These are phyloP conservation scores for Erannis defoliaria DNA, from an alignment of 2,888 invertebrate genomes.

Conservation along the genomic window DNA sequence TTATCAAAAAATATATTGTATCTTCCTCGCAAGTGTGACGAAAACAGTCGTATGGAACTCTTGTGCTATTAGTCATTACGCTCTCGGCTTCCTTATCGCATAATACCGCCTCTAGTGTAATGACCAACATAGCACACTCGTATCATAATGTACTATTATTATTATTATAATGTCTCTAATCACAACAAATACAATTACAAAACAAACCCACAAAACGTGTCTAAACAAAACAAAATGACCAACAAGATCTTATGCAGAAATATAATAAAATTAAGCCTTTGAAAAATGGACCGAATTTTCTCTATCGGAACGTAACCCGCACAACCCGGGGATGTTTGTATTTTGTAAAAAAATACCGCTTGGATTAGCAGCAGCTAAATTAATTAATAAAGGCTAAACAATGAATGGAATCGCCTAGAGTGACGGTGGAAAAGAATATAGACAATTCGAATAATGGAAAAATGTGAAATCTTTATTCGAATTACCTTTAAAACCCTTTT, in stretches of 20 bases:
- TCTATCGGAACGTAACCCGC: conserved; percentile 29
- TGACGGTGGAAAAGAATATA: conserved; percentile 15
- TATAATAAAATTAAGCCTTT: conserved; percentile 40
- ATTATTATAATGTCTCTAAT: neutral
- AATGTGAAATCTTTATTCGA: neutral
- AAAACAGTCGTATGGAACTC: too few relatives aligned
- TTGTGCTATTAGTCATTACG: too few relatives aligned
- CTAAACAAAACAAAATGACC: neutral
- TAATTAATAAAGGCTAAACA: conserved; percentile 63
- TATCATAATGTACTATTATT: too few relatives aligned
- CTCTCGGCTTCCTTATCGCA: too few relatives aligned
- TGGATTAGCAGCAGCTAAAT: conserved; percentile 60
- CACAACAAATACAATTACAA: neutral
- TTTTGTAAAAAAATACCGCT: conserved; percentile 51
- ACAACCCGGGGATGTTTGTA: conserved; percentile 41
- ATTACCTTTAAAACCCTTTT: too few relatives aligned
- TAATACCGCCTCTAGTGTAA: too few relatives aligned
- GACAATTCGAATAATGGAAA: neutral
- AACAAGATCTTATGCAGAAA: neutral
- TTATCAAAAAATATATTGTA: too few relatives aligned
- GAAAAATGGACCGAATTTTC: conserved; percentile 43
- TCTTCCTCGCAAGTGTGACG: too few relatives aligned
- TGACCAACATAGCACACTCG: too few relatives aligned
- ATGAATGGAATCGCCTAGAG: conserved; percentile 53
- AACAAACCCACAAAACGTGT: neutral